Percentiles rank a stretch among this genome's conserved stretches.
Evolutionary conservation across 2,797 vertebrate species (phyloP).

Genomic region (Myoxocephalus aenaeus): DNA sequence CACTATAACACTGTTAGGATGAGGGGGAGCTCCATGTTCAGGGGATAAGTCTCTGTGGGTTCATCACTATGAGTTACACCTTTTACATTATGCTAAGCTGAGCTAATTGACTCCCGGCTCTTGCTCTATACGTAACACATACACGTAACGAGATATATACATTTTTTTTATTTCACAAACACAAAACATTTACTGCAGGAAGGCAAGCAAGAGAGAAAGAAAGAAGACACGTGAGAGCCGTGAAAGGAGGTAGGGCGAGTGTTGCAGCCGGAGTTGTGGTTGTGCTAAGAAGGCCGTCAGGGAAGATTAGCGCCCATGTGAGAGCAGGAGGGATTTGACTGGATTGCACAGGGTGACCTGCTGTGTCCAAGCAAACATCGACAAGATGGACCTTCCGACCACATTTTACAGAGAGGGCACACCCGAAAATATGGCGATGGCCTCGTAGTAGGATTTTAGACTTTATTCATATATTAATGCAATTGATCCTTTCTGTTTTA

Average conservation of each 20-base stretch:
- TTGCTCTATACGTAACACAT: background rate
- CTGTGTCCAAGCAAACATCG: constrained; percentile 72
- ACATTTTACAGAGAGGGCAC: constrained; percentile 28
- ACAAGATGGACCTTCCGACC: constrained; percentile 54
- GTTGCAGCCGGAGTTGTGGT: constrained; percentile 46
- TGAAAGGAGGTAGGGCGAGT: constrained; percentile 23
- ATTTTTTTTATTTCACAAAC: no score
- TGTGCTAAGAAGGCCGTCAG: constrained; percentile 74
- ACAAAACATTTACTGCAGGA: background rate
- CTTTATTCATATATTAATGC: background rate
- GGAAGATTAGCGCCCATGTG: constrained; percentile 80
- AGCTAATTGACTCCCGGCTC: background rate
- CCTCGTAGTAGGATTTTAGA: constrained; percentile 6
- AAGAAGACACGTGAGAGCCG: background rate
- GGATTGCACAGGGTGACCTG: constrained; percentile 77
- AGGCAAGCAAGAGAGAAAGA: background rate
- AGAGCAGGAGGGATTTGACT: constrained; percentile 75
- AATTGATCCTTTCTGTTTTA: constrained; percentile 6
- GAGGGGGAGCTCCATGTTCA: background rate
- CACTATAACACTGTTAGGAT: background rate
- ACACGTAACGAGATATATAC: no score
- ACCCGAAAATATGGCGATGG: background rate
- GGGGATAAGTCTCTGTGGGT: background rate
- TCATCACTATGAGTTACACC: background rate
- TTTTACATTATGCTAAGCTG: background rate